These are phyloP conservation scores for Diacarnus erythraeanus DNA, from an alignment of 37 sponge, comb jelly and placozoan genomes.

Conservation along the genomic window DNA sequence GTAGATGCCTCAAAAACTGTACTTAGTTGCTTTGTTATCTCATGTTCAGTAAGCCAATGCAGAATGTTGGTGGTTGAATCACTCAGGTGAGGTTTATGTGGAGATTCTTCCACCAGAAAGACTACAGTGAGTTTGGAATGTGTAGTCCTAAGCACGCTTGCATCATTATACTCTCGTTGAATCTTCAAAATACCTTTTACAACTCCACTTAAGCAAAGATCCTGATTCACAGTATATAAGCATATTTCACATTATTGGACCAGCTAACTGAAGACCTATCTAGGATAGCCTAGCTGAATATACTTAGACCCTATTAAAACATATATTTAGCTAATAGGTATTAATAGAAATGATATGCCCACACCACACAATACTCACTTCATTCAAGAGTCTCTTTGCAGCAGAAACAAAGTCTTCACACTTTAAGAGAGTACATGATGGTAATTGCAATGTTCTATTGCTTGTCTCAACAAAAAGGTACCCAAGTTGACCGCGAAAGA, in stretches of 20 bases:
- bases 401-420: constrained; percentile 32
- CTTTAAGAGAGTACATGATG: neutral
- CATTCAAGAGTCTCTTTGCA: constrained; percentile 10
- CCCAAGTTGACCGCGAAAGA: neutral
- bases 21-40: neutral
- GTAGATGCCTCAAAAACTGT: neutral
- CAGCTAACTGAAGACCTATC: too few species aligned
- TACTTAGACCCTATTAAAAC: too few species aligned
- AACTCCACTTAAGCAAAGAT: neutral
- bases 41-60: neutral
- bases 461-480: constrained; percentile 17
- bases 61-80: neutral
- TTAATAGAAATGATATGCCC: neutral
- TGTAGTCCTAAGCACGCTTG: neutral
- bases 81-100: neutral
- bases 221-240: neutral
- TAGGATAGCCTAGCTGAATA: too few species aligned
- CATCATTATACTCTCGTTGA: neutral
- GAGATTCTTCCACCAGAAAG: constrained; percentile 1
- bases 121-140: constrained; percentile 1
- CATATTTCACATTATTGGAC: too few species aligned
- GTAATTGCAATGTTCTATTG: constrained; percentile 1
- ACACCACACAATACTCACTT: constrained; percentile 10
- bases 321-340: too few species aligned
- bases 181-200: constrained; percentile 1